Base-by-base conservation (phyloP, 2,797 vertebrate genomes). In the Rousettus madagascariensis region DNA sequence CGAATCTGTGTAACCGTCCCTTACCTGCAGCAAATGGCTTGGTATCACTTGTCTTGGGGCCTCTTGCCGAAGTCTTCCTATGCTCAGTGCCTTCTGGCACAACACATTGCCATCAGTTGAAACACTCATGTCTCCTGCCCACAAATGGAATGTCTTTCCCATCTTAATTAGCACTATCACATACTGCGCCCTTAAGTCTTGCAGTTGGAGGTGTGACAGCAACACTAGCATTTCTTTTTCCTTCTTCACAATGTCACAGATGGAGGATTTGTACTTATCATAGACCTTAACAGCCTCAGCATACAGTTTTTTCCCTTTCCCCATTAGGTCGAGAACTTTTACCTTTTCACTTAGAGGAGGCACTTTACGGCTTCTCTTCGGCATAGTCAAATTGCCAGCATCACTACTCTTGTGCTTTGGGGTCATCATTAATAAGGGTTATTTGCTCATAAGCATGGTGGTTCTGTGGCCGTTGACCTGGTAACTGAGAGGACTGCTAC, bases 151-250 rank as follows among this genome's bases (percentile, higher is more conserved):
- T 3, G 69, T 43, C 69, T 28, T 30, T 17, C 16, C 41, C 69
- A 9, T 28, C 68, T 28, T 8, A 6, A 20, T 46, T 7, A 13
- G 5, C 71, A 3, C 71, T 10, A 5, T 7, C 46, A 12, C 9
- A 2, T 10, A 6, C 46, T 8, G 30, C 12, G 71, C 24, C 13
- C 13, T 3, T 3, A 5, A 5, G 28, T n/a, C 5, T 11, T 2
- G 8, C 71, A n/a, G 43, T 20, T 12, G n/a, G 43, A 11, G 46
- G 30, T n/a, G 43, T 2, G 9, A 49, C 43, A n/a, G 71, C 43
- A 74, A n/a, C n/a, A n/a, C 46, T 12, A 43, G 36, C 36, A 1
- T 13, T 61, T 80, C 38, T 43, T 59, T 43, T 20, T 41, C 28
- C 53, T 61, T 20, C 17, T 61, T 13, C 55, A 41, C 28, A 13